These are phyloP conservation scores for Urophycis tenuis DNA, from an alignment of 2,797 vertebrate species.

Conservation along the genomic window DNA sequence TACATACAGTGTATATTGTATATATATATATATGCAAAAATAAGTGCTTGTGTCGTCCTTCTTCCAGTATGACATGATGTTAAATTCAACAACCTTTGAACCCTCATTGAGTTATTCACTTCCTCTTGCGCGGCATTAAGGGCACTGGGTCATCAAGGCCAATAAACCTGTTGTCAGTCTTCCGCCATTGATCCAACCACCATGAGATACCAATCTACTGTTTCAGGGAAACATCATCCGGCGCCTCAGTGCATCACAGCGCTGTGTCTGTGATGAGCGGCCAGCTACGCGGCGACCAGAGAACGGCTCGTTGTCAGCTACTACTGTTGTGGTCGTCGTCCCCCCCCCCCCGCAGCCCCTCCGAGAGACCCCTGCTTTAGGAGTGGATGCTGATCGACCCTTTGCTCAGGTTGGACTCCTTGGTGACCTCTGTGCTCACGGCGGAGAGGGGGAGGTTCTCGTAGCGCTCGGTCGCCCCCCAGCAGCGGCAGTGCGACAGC, in stretches of 20 bases:
- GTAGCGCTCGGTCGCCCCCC: conserved; percentile 65
- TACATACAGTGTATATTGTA: not conserved
- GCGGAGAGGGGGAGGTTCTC: conserved; percentile 81
- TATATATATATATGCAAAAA: not conserved
- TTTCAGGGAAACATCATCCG: conserved; percentile 41
- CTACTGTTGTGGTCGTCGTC: not conserved
- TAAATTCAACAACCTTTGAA: conserved; percentile 46
- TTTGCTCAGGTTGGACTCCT: conserved; percentile 74
- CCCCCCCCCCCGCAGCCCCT: conserved; percentile 21
- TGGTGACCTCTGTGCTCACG: conserved; percentile 79
- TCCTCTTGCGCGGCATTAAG: conserved; percentile 38
- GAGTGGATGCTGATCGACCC: conserved; percentile 60
- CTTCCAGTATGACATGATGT: conserved; percentile 15
- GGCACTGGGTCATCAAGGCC: conserved; percentile 17
- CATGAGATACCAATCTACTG: conserved; percentile 33
- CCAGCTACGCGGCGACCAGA: conserved; percentile 23
- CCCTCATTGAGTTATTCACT: conserved; percentile 42
- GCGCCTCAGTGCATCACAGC: conserved; percentile 26
- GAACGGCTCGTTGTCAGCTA: not conserved
- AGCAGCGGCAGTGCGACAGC: conserved; percentile 73
- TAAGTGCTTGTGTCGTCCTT: conserved; percentile 33
- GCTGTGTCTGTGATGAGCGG: conserved; percentile 30
- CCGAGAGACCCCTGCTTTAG: conserved; percentile 39
- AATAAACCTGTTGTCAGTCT: conserved; percentile 21
- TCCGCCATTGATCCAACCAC: conserved; percentile 28